Evolutionary conservation across 2,797 vertebrate genomes (phyloP), one percentile per base, ranked within the genome.

Genomic region (Crenuchus spilurus): DNA sequence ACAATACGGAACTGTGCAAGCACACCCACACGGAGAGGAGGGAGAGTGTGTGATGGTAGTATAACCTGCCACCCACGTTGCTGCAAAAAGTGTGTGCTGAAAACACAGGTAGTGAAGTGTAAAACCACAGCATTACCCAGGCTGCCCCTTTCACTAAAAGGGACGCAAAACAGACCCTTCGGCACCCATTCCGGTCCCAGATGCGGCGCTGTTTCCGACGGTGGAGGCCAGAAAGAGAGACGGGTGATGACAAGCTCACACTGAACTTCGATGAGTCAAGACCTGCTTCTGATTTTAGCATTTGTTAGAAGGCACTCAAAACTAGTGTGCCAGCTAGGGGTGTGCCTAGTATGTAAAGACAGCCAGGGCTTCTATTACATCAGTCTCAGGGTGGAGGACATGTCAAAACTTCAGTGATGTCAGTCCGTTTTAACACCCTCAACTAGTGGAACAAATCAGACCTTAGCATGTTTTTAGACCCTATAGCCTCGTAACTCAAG

Each of bases 11-110:
- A 54, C 67, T 31, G 60, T 46, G 16, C 16, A 20, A 42, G 33
- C n/a, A 58, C 51, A 60, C 55, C 18, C n/a, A 37, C 57, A 22
- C 18, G 64, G 48, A 75, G 55, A 67, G 68, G 71, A 70, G 71
- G 74, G 58, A 72, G 74, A 88, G 85, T 80, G 86, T 94, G 86
- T 94, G 94, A 95, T 94, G 95, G 94, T 92, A 94, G 94, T 93
- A 94, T 94, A 95, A 93, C 87, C 87, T 94, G 94, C 97, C 97
- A 99, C 97, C 97, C 97, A 99, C 96, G 95, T 95, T 92, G 97
- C 94, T 94, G 94, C 95, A 77, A 94, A 95, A 94, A 92, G 91
- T 87, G 86, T 48, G 93, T 93, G 96, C 94, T 96, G 94, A 95
- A 68, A 95, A 94, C 94, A 93, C 94, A 95, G 92, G 94, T 94